A percentile compares a stretch with the other conserved stretches of the same genome.
Evolutionary conservation across 2,888 invertebrate genomes (phyloP).

Genomic region (Aphrophora alni): DNA sequence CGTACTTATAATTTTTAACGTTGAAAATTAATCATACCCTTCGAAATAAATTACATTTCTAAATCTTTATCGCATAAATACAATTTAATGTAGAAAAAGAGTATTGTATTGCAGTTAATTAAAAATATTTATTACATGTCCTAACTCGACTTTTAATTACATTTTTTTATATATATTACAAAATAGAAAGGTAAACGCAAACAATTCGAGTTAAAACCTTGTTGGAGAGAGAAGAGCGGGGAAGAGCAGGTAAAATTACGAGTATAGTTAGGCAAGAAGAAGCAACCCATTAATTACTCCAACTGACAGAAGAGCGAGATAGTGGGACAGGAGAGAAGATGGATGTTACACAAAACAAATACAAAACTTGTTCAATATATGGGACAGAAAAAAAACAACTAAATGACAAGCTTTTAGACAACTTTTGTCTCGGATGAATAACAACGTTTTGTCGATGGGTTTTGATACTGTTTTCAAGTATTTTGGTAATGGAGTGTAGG

Average conservation of each 20-base stretch:
- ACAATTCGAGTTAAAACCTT: neutral
- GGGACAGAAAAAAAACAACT: neutral
- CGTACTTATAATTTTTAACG: too few species aligned
- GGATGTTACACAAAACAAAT: neutral
- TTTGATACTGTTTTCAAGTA: neutral
- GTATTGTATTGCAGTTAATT: too few species aligned
- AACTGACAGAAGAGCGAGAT: neutral
- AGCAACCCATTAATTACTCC: neutral
- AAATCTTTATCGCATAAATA: too few species aligned
- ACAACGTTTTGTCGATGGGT: neutral
- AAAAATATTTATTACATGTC: neutral
- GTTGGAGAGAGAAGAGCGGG: neutral
- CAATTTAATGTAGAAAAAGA: too few species aligned
- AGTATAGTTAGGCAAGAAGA: neutral
- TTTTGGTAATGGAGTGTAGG: neutral
- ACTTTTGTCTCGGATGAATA: neutral
- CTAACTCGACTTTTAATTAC: neutral
- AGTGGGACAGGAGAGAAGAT: neutral
- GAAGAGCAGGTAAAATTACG: neutral
- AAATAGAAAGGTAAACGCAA: neutral
- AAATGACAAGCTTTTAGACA: neutral
- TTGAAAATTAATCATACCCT: too few species aligned
- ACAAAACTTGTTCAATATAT: conserved; percentile 1
- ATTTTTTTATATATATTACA: neutral
- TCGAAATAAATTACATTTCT: too few species aligned